Conservation (phyloP, 2,888 invertebrate species). For the Drymonia ruficornis region DNA sequence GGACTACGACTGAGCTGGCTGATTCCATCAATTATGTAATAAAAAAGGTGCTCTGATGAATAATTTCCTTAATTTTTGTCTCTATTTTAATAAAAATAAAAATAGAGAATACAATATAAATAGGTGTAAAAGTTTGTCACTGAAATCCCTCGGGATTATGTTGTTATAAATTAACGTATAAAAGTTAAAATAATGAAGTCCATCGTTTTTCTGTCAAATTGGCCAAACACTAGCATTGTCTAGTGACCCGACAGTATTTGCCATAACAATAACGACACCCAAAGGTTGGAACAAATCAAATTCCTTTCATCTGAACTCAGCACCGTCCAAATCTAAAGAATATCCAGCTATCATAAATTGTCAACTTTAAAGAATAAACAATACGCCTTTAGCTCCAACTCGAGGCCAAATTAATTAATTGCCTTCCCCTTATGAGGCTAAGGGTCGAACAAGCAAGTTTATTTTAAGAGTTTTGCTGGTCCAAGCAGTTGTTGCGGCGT, state of each 20-base stretch:
- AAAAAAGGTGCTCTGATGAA: too few relatives aligned
- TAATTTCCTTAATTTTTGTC: too few relatives aligned
- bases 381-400: conserved; percentile 22
- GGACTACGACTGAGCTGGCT: too few relatives aligned
- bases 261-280: background rate
- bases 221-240: background rate
- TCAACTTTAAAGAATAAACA: conserved; percentile 41
- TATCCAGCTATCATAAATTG: conserved; percentile 35
- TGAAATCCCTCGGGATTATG: too few relatives aligned
- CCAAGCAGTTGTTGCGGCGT: background rate
- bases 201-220: background rate
- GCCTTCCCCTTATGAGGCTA: conserved; percentile 22
- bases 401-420: conserved; percentile 28
- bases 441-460: conserved; percentile 15
- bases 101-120: too few relatives aligned
- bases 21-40: too few relatives aligned
- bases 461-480: conserved; percentile 15
- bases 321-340: conserved; percentile 17
- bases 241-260: background rate
- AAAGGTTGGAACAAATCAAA: background rate
- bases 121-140: too few relatives aligned
- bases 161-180: too few relatives aligned
- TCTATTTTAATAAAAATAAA: too few relatives aligned
- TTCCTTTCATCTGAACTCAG: background rate
- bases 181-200: background rate